These are phyloP conservation scores for Colinus virginianus DNA, from an alignment of 2,113 vertebrate species.

Conservation along the genomic window DNA sequence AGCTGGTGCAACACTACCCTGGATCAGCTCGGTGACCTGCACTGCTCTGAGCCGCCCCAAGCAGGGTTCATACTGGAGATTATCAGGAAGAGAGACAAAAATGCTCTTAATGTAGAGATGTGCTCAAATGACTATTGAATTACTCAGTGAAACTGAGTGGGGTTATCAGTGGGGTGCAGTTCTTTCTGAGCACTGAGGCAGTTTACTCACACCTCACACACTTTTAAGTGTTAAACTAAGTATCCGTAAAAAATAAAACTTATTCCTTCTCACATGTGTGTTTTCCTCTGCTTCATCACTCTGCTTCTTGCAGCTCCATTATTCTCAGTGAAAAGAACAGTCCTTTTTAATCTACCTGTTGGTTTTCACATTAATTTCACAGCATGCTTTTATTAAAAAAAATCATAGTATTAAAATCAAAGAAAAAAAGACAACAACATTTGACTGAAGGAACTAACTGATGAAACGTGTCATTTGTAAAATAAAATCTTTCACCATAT, in stretches of 20 bases:
- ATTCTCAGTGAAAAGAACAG: background rate
- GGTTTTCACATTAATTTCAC: conserved; percentile 18
- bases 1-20: accelerated
- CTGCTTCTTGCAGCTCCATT: background rate
- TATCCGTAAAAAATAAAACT: background rate
- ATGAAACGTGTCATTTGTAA: background rate
- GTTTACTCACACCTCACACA: background rate
- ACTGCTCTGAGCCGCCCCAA: background rate
- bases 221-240: background rate
- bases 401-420: background rate
- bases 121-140: background rate
- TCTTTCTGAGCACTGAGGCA: background rate
- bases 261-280: accelerated
- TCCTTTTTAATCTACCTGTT: background rate
- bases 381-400: background rate
- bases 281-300: background rate
- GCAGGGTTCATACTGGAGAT: background rate
- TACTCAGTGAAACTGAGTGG: background rate
- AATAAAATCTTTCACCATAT: background rate
- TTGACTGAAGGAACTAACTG: background rate
- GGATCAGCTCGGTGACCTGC: background rate
- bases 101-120: background rate
- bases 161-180: background rate
- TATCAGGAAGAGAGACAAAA: background rate
- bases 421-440: background rate